A percentile compares a stretch with the other conserved stretches of the same genome.
phyloP scores from a whole-genome alignment of 2,888 invertebrate genomes.

The Chorisops tibialis region DNA sequence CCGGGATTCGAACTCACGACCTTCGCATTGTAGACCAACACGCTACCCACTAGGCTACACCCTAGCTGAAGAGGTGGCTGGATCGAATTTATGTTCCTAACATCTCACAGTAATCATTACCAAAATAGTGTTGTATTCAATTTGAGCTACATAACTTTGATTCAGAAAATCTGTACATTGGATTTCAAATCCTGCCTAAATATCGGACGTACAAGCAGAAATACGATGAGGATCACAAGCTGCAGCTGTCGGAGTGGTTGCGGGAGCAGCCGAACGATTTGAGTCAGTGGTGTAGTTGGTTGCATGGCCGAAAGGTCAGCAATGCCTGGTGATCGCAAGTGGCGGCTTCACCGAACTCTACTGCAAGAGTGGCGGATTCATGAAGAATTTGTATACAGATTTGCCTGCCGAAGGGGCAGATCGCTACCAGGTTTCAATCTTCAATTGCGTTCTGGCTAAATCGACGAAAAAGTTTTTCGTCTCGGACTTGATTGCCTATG shows the following conservation, averaged over 20 bases:
- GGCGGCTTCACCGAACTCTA: slow-evolving; percentile 66
- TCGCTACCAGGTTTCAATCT: slow-evolving; percentile 48
- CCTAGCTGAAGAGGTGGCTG: too few species aligned
- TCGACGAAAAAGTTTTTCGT: slow-evolving; percentile 65
- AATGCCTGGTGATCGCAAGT: slow-evolving; percentile 77
- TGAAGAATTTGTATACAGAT: slow-evolving; percentile 53
- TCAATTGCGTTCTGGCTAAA: slow-evolving; percentile 79
- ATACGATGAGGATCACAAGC: slow-evolving; percentile 44
- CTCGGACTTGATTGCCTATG: slow-evolving; percentile 64
- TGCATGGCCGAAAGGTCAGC: slow-evolving; percentile 79
- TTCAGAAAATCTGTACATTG: too few species aligned
- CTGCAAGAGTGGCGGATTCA: slow-evolving; percentile 61
- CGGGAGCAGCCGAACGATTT: slow-evolving; percentile 78
- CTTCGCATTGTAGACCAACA: too few species aligned
- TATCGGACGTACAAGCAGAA: slow-evolving; percentile 30
- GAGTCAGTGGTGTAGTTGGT: slow-evolving; percentile 68
- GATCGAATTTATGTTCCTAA: too few species aligned
- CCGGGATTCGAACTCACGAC: too few species aligned
- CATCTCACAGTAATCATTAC: too few species aligned
- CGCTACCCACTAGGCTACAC: too few species aligned
- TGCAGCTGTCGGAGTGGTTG: slow-evolving; percentile 95
- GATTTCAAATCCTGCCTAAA: slow-evolving; percentile 2
- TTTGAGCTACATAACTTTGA: too few species aligned
- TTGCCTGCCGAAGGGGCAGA: slow-evolving; percentile 43
- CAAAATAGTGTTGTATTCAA: too few species aligned